Evolutionary conservation across 2,113 vertebrate species (phyloP).

Genomic region (Rhombomys opimus): DNA sequence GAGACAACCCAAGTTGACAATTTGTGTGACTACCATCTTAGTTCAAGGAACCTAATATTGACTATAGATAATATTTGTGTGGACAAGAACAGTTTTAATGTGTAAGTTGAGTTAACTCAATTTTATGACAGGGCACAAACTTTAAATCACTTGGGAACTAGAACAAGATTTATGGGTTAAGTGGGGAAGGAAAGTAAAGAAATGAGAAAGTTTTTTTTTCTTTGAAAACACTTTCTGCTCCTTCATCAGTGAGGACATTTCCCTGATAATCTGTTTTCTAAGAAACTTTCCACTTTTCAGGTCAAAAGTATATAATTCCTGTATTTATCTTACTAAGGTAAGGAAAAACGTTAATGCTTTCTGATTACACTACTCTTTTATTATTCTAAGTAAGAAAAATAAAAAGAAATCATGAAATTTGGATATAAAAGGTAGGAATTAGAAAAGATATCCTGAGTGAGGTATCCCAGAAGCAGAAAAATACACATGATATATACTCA

Average conservation of each 20-base stretch:
- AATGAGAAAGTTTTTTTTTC: background rate
- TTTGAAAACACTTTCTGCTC: conserved; percentile 29
- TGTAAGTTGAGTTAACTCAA: background rate
- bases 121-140: background rate
- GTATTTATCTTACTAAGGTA: conserved; percentile 4
- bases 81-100: background rate
- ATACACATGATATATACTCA: too few relatives aligned
- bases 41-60: background rate
- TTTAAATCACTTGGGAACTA: background rate
- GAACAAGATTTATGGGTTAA: background rate
- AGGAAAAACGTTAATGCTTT: background rate
- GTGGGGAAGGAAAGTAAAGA: background rate
- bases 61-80: background rate
- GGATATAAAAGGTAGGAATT: too few relatives aligned
- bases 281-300: background rate
- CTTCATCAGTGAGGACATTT: background rate
- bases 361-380: background rate
- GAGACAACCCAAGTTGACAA: conserved; percentile 20
- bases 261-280: background rate
- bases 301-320: background rate
- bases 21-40: background rate
- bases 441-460: too few relatives aligned
- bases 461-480: too few relatives aligned
- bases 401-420: too few relatives aligned
- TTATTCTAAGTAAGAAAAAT: background rate